Evolutionary conservation across 2,797 vertebrate species (phyloP).

Genomic region (Clarias fuscus): DNA sequence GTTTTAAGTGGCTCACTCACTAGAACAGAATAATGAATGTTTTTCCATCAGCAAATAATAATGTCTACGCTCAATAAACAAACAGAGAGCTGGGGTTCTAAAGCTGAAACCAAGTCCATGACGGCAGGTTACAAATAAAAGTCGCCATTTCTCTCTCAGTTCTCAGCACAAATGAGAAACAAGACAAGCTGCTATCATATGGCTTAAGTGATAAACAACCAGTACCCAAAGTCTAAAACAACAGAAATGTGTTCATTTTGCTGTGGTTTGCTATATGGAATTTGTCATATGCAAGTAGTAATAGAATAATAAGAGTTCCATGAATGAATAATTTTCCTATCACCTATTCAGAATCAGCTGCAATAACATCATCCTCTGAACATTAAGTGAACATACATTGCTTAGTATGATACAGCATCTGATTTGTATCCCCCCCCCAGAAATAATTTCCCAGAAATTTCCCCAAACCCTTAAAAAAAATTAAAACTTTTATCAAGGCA

Average conservation of each 20-base stretch:
- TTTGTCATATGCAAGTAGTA: not conserved
- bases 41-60: constrained; percentile 9
- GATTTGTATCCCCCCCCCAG: not conserved
- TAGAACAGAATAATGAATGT: constrained; percentile 8
- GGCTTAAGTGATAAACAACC: not conserved
- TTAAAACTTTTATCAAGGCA: not conserved
- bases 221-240: not conserved
- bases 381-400: not conserved
- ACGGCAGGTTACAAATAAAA: not conserved
- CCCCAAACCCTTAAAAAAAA: not conserved
- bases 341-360: not conserved
- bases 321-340: not conserved
- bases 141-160: not conserved
- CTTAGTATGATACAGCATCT: not conserved
- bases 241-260: not conserved
- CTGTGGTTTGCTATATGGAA: not conserved
- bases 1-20: constrained; percentile 7
- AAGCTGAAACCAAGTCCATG: not conserved
- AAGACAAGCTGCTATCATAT: not conserved
- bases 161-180: constrained; percentile 7
- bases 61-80: not conserved
- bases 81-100: not conserved
- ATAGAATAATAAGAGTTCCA: not conserved
- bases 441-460: not conserved
- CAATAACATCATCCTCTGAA: not conserved